Evolutionary conservation across 1,140 invertebrate genomes (phyloP).

Genomic region (Trigoniulus corallinus): DNA sequence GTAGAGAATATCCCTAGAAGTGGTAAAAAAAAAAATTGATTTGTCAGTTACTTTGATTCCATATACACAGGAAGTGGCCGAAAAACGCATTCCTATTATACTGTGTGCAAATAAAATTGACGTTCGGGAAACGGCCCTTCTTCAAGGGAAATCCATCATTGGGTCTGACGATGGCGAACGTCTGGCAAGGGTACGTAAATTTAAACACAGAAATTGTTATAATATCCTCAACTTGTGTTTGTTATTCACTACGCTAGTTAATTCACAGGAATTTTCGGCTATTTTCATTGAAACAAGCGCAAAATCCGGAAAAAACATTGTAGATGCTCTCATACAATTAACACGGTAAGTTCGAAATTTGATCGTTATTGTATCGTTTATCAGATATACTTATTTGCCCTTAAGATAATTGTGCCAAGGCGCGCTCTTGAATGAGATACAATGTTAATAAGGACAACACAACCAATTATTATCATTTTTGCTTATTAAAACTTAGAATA

Average conservation of each 20-base stretch:
- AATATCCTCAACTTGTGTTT: background rate
- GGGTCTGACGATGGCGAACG: conserved; percentile 30
- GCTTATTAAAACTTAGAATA: too few species aligned
- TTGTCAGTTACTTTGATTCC: conserved; percentile 2
- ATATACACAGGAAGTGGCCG: conserved; percentile 24
- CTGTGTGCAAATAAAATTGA: conserved; percentile 40
- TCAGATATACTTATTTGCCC: background rate
- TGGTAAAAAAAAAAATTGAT: background rate
- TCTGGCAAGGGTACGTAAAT: conserved; percentile 31
- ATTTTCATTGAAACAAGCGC: conserved; percentile 42
- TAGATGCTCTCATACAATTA: conserved; percentile 28
- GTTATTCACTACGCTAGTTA: conserved; percentile 1
- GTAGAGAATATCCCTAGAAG: background rate
- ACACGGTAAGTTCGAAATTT: conserved; percentile 25
- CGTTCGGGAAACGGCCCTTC: conserved; percentile 28
- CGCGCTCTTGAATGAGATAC: background rate
- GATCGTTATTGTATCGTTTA: background rate
- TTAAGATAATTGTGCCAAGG: background rate
- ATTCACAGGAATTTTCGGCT: conserved; percentile 30
- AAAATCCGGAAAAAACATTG: conserved; percentile 33
- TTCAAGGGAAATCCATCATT: conserved; percentile 25
- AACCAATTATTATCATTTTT: background rate
- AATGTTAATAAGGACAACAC: background rate
- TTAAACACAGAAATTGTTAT: too few species aligned
- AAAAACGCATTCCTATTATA: conserved; percentile 35